phyloP scores from a whole-genome alignment of 2,113 vertebrate genomes.

The Nematolebias whitei region DNA sequence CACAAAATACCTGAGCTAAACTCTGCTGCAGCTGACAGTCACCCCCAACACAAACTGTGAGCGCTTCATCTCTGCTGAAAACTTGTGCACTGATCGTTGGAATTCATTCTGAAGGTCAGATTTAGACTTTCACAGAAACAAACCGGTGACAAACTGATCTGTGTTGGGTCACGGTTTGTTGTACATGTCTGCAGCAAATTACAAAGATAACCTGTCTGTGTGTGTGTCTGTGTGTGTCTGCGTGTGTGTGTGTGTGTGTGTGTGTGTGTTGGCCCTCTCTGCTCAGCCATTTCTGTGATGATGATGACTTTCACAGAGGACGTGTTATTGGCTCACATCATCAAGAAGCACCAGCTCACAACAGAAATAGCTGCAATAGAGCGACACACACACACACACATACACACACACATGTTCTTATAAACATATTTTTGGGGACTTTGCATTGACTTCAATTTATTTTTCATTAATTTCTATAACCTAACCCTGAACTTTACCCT shows the following conservation, averaged over 20 bases:
- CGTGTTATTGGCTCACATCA: conserved; percentile 29
- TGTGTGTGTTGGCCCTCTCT: conserved; percentile 21
- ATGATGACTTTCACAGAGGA: conserved; percentile 39
- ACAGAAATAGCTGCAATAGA: conserved; percentile 23
- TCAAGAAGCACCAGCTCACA: conserved; percentile 23
- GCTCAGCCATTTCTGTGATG: conserved; percentile 13
- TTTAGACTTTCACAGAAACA: background rate
- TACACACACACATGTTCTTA: background rate
- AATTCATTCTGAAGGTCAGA: conserved; percentile 41
- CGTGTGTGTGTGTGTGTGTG: background rate
- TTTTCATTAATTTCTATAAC: too few species aligned
- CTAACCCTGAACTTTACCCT: too few species aligned
- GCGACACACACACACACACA: conserved; percentile 5
- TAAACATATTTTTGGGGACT: too few species aligned
- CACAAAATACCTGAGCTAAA: too few species aligned
- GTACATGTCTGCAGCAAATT: conserved; percentile 9
- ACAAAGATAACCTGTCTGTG: conserved; percentile 22
- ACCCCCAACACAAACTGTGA: too few species aligned
- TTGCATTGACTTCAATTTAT: too few species aligned
- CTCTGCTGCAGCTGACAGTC: too few species aligned
- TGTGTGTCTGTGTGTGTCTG: background rate
- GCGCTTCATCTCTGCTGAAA: too few species aligned
- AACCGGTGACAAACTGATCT: conserved; percentile 9
- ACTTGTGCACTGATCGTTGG: too few species aligned
- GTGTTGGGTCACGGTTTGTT: background rate